Percentiles rank a stretch among this genome's conserved stretches.
Conservation (phyloP, 2,888 invertebrate genomes). For the Peribatodes rhomboidaria region DNA sequence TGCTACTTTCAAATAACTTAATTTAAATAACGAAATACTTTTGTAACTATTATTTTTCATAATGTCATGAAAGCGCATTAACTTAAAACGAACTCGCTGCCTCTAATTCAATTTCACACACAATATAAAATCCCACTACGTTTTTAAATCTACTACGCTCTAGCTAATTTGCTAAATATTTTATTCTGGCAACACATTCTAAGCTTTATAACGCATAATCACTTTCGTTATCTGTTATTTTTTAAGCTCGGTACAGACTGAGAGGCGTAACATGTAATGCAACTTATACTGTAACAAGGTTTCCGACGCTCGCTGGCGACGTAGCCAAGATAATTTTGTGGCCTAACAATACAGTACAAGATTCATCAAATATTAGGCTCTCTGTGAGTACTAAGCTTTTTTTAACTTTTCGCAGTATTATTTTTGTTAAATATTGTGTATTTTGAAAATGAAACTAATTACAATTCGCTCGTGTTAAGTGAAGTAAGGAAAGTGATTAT, state of each 20-base stretch:
- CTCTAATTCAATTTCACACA: slow-evolving; percentile 19
- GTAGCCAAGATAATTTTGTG: background rate
- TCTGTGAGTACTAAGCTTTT: slow-evolving; percentile 3
- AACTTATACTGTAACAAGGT: background rate
- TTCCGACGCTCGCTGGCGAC: background rate
- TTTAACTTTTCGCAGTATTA: slow-evolving; percentile 19
- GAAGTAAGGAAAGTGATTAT: slow-evolving; percentile 75
- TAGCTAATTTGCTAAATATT: slow-evolving; percentile 10
- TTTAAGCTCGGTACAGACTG: background rate
- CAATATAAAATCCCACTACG: slow-evolving; percentile 8
- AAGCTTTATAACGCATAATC: slow-evolving; percentile 59
- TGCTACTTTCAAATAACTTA: background rate
- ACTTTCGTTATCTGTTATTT: slow-evolving; percentile 62
- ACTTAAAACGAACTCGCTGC: slow-evolving; percentile 1
- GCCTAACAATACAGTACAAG: background rate
- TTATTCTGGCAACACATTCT: slow-evolving; percentile 40
- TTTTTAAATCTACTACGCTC: slow-evolving; percentile 13
- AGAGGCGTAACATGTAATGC: background rate
- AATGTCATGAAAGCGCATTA: background rate
- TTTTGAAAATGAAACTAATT: slow-evolving; percentile 78
- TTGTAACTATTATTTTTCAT: background rate
- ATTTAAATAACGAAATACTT: background rate
- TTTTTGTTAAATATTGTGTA: slow-evolving; percentile 8
- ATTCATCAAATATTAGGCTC: background rate
- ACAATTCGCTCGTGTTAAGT: slow-evolving; percentile 39